phyloP scores from a whole-genome alignment of 1,140 invertebrate species.

The Dufourea novaeangliae region DNA sequence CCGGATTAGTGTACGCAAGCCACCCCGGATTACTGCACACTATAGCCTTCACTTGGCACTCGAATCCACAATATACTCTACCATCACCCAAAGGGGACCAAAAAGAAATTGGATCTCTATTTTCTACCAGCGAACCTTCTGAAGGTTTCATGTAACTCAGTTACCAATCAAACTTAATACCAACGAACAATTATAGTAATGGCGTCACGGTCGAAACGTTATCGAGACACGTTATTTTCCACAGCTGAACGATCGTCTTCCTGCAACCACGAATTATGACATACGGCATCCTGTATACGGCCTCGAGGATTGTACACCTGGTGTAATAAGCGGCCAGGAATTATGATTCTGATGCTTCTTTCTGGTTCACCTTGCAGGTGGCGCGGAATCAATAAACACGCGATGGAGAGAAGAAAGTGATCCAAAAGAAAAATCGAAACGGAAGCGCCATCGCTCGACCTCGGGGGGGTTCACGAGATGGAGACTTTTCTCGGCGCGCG shows the following conservation, averaged over 20 bases:
- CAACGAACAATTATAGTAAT: neutral
- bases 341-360: conserved; percentile 40
- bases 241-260: conserved; percentile 11
- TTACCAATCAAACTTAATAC: neutral
- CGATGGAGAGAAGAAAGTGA: conserved; percentile 64
- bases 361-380: conserved; percentile 53
- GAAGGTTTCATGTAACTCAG: neutral
- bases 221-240: conserved; percentile 32
- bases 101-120: neutral
- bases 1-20: too few relatives aligned
- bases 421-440: conserved; percentile 39
- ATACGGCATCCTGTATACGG: conserved; percentile 10
- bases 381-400: conserved; percentile 41
- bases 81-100: neutral
- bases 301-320: too few relatives aligned
- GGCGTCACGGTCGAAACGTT: conserved; percentile 4
- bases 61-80: neutral
- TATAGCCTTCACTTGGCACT: neutral
- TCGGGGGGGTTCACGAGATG: conserved; percentile 60
- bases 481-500: conserved; percentile 68
- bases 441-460: conserved; percentile 27
- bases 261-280: conserved; percentile 33
- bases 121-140: neutral
- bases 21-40: too few relatives aligned
- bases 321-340: too few relatives aligned